Conservation (phyloP, 2,797 vertebrate genomes). For the Hippocampus kuda region DNA sequence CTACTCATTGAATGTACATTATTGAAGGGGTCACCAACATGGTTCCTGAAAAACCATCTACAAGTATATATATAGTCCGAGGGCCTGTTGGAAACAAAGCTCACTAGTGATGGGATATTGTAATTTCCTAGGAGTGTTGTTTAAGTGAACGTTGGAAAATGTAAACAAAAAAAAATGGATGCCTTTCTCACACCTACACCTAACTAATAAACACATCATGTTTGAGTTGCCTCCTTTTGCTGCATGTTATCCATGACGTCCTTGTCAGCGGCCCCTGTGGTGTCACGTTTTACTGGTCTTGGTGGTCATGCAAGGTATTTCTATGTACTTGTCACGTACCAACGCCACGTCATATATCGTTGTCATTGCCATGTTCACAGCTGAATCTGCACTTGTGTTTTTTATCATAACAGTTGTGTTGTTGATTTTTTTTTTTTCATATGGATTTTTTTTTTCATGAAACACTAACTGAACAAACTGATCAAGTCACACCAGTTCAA, state of each 20-base stretch:
- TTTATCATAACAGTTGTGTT: background rate
- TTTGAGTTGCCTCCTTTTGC: too few species aligned
- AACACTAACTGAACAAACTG: background rate
- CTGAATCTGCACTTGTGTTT: background rate
- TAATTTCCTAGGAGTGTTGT: too few species aligned
- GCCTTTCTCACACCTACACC: too few species aligned
- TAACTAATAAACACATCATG: too few species aligned
- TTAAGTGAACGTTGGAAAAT: too few species aligned
- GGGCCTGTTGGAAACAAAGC: too few species aligned
- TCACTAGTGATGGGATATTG: too few species aligned
- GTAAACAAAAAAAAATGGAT: too few species aligned
- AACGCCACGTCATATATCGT: background rate
- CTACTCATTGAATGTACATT: too few species aligned
- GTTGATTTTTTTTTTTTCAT: background rate
- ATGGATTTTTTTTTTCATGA: background rate
- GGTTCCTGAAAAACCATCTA: too few species aligned
- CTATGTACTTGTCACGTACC: background rate
- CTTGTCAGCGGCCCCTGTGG: background rate
- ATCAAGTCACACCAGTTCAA: background rate
- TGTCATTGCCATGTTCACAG: background rate
- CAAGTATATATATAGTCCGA: too few species aligned
- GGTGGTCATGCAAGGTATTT: constrained; percentile 1
- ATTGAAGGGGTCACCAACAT: too few species aligned
- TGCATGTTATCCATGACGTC: background rate
- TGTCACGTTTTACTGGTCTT: background rate